Base-by-base conservation (phyloP, 2,888 invertebrate species). In the Spisula solida region DNA sequence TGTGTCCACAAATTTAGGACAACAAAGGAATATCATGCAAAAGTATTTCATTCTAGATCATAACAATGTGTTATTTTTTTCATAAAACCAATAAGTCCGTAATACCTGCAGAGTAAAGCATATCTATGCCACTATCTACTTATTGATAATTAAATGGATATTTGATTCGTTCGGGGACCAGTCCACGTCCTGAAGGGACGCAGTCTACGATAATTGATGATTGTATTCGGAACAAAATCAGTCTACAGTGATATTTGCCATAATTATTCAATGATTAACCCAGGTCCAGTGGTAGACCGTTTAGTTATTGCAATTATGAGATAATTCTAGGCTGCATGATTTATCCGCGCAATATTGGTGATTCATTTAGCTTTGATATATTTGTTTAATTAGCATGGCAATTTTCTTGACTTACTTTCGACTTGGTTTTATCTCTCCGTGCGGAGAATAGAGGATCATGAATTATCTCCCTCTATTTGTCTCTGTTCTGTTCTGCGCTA, bases 131-230 rank as follows among this genome's bases (percentile, higher is more conserved):
- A 34, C 25, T 31, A 75, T 75, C 75, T 25, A 18, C 31, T 14
- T 25, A 31, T 75, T 75, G 31, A 75, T 75, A 75, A 75, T 75
- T 75, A 34, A 34, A 75, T 75, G 34, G 34, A 34, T 75, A 34
- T 75, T 16, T 75, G 31, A 75, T 75, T 25, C 75, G 34, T 75
- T 16, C 14, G 31, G 75, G 75, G 75, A 75, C 75, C 29, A 18
- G 75, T 34, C 75, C 31, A 34, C 12, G 14, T 29, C 75, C 75
- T 75, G n/a, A 31, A 75, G 75, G 75, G 75, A 75, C 34, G 6
- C 41, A 16, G 25, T 66, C 60, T 66, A 66, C n/a, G 51, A 51
- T 51, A 51, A 51, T 51, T 51, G 51, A 51, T 51, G 60, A 66
- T 66, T 66, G 60, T 66, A 25, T 66, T 66, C 25, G 10, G 25